Percentiles rank a stretch among this genome's conserved stretches.
phyloP scores from a whole-genome alignment of 2,113 vertebrate genomes.

The Perognathus longimembris region DNA sequence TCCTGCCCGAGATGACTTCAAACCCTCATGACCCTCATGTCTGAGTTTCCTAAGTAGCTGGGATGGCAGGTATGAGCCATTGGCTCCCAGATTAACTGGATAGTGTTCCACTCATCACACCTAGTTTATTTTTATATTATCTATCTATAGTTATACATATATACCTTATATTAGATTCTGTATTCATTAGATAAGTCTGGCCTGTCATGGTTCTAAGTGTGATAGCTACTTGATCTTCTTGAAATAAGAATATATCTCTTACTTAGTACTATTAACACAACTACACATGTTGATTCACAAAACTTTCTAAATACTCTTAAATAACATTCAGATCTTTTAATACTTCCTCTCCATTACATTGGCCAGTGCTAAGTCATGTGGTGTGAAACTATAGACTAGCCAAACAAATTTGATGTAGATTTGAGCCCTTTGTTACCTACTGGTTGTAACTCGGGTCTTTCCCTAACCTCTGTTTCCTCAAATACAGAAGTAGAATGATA shows the following conservation, averaged over 20 bases:
- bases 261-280: constrained; percentile 28
- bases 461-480: not conserved
- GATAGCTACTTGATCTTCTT: constrained; percentile 9
- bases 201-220: not conserved
- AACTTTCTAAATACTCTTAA: not conserved
- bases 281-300: not conserved
- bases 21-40: too few species aligned
- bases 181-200: constrained; percentile 6
- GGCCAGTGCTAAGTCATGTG: not conserved
- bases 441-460: not conserved
- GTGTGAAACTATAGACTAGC: not conserved
- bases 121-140: constrained; percentile 23
- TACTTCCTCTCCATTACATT: not conserved
- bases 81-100: not conserved
- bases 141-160: not conserved
- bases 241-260: constrained; percentile 27
- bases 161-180: not conserved
- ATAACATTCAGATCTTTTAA: not conserved
- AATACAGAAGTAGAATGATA: not conserved
- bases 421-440: not conserved
- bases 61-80: too few species aligned
- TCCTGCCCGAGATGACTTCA: too few species aligned
- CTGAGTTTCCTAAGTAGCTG: too few species aligned
- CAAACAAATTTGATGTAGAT: not conserved
- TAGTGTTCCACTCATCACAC: not conserved